Evolutionary conservation across 2,888 invertebrate genomes (phyloP).

Genomic region (Drosophila parthenogenetica): DNA sequence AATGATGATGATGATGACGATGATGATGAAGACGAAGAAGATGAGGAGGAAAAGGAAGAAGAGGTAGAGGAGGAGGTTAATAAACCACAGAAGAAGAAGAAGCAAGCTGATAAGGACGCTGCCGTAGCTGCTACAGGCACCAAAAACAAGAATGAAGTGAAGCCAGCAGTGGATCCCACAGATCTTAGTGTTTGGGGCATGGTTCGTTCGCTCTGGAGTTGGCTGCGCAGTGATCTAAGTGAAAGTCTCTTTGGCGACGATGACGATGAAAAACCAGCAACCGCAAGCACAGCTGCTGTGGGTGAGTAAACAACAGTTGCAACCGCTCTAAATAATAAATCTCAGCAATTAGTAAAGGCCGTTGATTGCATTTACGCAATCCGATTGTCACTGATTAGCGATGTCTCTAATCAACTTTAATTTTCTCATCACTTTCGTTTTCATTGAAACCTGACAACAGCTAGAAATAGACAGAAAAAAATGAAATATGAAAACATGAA

Average conservation of each 20-base stretch:
- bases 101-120: constrained; percentile 48
- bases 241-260: constrained; percentile 79
- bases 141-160: constrained; percentile 68
- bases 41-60: constrained; percentile 40
- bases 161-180: constrained; percentile 65
- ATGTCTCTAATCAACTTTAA: constrained; percentile 49
- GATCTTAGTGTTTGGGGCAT: constrained; percentile 81
- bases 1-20: constrained; percentile 35
- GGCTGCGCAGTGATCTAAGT: constrained; percentile 81
- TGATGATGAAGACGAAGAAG: constrained; percentile 42
- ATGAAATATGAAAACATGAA: constrained; percentile 16
- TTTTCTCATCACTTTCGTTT: constrained; percentile 73
- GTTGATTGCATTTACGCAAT: constrained; percentile 46
- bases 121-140: constrained; percentile 31
- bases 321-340: constrained; percentile 26
- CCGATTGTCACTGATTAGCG: constrained; percentile 62
- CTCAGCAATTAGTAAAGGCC: constrained; percentile 52
- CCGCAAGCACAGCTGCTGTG: constrained; percentile 47
- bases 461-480: constrained; percentile 11
- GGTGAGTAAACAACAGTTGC: constrained; percentile 58
- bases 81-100: constrained; percentile 18
- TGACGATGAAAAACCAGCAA: constrained; percentile 49
- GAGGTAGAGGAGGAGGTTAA: constrained; percentile 36
- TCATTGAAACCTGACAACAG: constrained; percentile 65
- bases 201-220: constrained; percentile 80